Evolutionary conservation across 2,888 invertebrate genomes (phyloP).

Genomic region (Drosophila putrida): DNA sequence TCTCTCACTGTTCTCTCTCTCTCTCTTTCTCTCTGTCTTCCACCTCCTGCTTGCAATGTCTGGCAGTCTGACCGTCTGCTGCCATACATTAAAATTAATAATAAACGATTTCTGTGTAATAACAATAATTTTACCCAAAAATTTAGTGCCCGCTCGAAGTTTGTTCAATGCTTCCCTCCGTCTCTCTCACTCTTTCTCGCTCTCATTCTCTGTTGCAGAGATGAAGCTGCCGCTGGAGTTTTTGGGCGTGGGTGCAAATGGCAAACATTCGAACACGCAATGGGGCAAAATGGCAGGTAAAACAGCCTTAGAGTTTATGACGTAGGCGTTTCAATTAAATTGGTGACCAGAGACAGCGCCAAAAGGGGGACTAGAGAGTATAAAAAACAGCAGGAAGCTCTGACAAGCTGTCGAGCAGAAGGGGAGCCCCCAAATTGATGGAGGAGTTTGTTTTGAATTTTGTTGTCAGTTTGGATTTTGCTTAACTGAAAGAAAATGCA

Average conservation of each 20-base stretch:
- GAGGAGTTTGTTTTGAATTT: constrained; percentile 67
- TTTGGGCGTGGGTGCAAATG: constrained; percentile 78
- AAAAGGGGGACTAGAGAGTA: background rate
- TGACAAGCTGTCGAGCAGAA: constrained; percentile 44
- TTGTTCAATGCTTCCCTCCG: constrained; percentile 32
- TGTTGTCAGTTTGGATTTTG: constrained; percentile 57
- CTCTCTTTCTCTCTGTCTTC: background rate
- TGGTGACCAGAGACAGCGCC: constrained; percentile 44
- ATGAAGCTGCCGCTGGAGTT: constrained; percentile 53
- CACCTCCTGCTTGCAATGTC: constrained; percentile 22
- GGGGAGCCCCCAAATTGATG: constrained; percentile 43
- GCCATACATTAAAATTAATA: constrained; percentile 84
- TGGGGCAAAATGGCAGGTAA: constrained; percentile 62
- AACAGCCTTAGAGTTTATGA: constrained; percentile 71
- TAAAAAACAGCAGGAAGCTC: constrained; percentile 68
- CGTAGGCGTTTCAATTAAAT: constrained; percentile 79
- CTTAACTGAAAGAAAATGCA: background rate
- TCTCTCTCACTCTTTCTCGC: constrained; percentile 6
- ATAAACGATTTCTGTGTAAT: constrained; percentile 83
- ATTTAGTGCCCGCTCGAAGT: constrained; percentile 65
- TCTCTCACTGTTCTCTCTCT: no score
- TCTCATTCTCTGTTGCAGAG: constrained; percentile 20
- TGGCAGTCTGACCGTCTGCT: constrained; percentile 23
- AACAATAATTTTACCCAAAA: constrained; percentile 81
- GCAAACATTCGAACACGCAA: constrained; percentile 77